These are phyloP conservation scores for Caenorhabditis inopinata DNA, from an alignment of 1,140 invertebrate genomes.

Conservation along the genomic window DNA sequence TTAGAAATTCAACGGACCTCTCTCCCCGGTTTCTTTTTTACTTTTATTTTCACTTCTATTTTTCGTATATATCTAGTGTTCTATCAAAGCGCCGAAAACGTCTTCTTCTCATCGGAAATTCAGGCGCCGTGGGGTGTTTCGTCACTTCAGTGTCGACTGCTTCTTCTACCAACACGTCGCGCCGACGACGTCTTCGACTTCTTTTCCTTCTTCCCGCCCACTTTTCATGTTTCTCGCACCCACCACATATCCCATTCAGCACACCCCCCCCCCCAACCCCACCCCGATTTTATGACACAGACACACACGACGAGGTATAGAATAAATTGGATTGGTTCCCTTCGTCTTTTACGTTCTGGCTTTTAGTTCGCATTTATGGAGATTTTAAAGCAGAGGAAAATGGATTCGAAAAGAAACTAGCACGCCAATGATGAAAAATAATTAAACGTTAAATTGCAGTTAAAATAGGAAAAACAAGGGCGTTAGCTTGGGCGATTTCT, in stretches of 20 bases:
- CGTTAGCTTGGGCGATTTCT: no score
- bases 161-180: not conserved
- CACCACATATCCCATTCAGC: constrained; percentile 30
- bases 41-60: not conserved
- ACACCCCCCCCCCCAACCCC: constrained; percentile 6
- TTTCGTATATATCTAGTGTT: not conserved
- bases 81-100: constrained; percentile 30
- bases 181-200: not conserved
- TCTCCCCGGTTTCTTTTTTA: not conserved
- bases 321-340: constrained; percentile 24
- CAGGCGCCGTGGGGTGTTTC: not conserved
- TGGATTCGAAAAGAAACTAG: not conserved
- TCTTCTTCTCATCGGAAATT: constrained; percentile 29
- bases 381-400: not conserved
- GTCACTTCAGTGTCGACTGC: constrained; percentile 1
- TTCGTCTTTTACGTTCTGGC: not conserved
- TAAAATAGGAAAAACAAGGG: constrained; percentile 8
- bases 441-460: not conserved
- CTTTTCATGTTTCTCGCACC: constrained; percentile 22
- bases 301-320: constrained; percentile 11
- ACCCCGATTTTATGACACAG: constrained; percentile 30
- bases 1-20: constrained; percentile 10
- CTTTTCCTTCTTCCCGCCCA: not conserved
- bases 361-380: not conserved
- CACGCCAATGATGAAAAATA: not conserved